These are phyloP conservation scores for Tillus elongatus DNA, from an alignment of 2,888 invertebrate species.

Conservation along the genomic window DNA sequence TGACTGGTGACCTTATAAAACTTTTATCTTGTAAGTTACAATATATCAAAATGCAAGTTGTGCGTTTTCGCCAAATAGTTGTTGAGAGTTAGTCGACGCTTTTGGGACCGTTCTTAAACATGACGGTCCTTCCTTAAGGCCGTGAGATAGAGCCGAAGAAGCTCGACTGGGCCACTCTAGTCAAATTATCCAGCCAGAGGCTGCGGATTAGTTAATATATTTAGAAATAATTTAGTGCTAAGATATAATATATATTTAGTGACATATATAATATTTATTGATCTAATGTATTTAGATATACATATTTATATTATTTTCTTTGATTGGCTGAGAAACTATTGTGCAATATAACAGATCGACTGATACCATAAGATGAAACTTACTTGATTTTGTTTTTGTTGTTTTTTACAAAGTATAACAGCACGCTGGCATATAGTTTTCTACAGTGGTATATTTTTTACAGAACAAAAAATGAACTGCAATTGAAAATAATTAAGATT, in stretches of 20 bases:
- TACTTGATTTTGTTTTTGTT: slow-evolving; percentile 20
- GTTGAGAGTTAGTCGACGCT: slow-evolving; percentile 42
- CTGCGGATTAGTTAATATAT: slow-evolving; percentile 40
- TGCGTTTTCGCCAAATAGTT: slow-evolving; percentile 41
- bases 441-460: too few species aligned
- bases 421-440: too few species aligned
- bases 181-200: slow-evolving; percentile 42
- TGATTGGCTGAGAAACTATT: slow-evolving; percentile 40
- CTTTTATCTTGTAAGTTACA: slow-evolving; percentile 39
- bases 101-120: slow-evolving; percentile 29
- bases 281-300: slow-evolving; percentile 39
- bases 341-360: slow-evolving; percentile 43
- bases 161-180: slow-evolving; percentile 42
- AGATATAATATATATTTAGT: slow-evolving; percentile 38
- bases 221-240: slow-evolving; percentile 39
- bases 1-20: background rate
- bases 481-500: too few species aligned
- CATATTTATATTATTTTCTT: slow-evolving; percentile 25
- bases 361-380: slow-evolving; percentile 33
- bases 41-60: slow-evolving; percentile 39
- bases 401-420: slow-evolving; percentile 1
- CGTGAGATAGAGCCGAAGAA: slow-evolving; percentile 26
- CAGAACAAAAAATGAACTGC: too few species aligned
- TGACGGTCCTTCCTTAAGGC: slow-evolving; percentile 20
- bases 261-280: slow-evolving; percentile 41